These are phyloP conservation scores for Polymixis flavicincta DNA, from an alignment of 2,888 invertebrate species.

Conservation along the genomic window DNA sequence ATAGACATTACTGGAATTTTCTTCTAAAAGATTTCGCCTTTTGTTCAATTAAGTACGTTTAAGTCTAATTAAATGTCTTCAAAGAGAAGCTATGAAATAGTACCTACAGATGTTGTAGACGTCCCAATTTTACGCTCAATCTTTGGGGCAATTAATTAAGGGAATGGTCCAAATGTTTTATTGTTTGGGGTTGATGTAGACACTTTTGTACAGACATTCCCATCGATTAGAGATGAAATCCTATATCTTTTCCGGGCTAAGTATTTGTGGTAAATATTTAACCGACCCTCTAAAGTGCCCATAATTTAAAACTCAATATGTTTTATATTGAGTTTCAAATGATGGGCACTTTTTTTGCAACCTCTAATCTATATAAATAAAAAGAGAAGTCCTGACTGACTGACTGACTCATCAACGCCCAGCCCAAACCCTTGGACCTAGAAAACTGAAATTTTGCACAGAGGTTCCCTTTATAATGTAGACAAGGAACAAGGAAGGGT, in stretches of 20 bases:
- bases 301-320: too few species aligned
- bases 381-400: too few species aligned
- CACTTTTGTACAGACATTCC: slow-evolving; percentile 7
- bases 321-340: too few species aligned
- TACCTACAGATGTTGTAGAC: slow-evolving; percentile 16
- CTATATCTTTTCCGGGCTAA: not conserved
- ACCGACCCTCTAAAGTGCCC: too few species aligned
- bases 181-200: not conserved
- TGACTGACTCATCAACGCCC: too few species aligned
- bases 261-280: too few species aligned
- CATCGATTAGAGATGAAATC: not conserved
- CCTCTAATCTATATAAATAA: too few species aligned
- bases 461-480: too few species aligned
- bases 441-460: too few species aligned
- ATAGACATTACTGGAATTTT: not conserved
- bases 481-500: too few species aligned
- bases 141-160: slow-evolving; percentile 39
- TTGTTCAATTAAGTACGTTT: slow-evolving; percentile 7
- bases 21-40: not conserved
- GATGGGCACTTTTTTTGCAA: too few species aligned
- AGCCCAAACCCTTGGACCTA: too few species aligned
- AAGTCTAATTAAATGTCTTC: slow-evolving; percentile 19
- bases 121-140: slow-evolving; percentile 36
- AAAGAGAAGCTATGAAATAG: slow-evolving; percentile 1
- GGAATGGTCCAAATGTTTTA: not conserved